phyloP scores from a whole-genome alignment of 2,113 vertebrate species.

The Macquaria australasica region DNA sequence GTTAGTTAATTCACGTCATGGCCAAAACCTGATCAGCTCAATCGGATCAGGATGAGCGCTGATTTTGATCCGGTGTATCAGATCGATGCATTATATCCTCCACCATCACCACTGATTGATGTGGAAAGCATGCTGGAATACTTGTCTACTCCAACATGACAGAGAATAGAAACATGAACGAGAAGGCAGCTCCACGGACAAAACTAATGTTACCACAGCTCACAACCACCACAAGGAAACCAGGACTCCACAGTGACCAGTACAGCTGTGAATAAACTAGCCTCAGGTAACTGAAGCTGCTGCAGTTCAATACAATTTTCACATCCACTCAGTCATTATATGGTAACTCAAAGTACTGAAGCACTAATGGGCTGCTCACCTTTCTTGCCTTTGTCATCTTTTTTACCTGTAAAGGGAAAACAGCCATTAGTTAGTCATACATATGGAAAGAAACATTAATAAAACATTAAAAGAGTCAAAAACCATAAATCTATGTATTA shows the following conservation, averaged over 20 bases:
- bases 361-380: constrained; percentile 54
- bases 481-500: neutral
- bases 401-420: constrained; percentile 73
- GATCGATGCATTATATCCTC: too few species aligned
- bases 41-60: neutral
- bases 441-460: neutral
- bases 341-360: neutral
- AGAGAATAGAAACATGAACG: neutral
- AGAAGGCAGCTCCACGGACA: neutral
- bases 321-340: neutral
- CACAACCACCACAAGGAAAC: neutral
- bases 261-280: neutral
- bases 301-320: neutral
- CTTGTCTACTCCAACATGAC: neutral
- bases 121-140: too few species aligned
- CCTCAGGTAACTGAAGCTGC: neutral
- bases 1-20: neutral
- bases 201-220: neutral
- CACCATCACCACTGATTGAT: too few species aligned
- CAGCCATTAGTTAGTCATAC: neutral
- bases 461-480: neutral
- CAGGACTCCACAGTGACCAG: neutral
- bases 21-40: neutral
- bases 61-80: neutral
- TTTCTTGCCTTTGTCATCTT: constrained; percentile 77